Base-by-base conservation (phyloP, 2,888 invertebrate genomes). In the Caenorhabditis uteleia region DNA sequence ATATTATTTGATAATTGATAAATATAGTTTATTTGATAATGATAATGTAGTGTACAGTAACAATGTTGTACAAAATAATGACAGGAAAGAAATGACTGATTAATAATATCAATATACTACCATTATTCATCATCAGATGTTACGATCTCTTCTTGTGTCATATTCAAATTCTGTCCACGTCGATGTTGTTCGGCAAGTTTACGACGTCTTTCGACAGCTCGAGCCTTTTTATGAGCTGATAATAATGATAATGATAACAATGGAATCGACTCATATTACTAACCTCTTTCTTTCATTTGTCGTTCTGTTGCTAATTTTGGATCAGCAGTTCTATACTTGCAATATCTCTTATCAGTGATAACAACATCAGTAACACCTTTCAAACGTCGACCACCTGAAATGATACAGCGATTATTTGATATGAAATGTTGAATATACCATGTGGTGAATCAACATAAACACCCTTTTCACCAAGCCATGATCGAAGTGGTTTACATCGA, bases 381-480 rank as follows among this genome's bases (percentile, higher is more conserved):
- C 33, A 65, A 25, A 10, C 58, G 33, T 16, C 42, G 45, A 23
- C 58, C 49, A 27, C 65, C 65, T 12, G 39, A 47, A n/a, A n/a
- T n/a, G n/a, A n/a, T n/a, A n/a, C n/a, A n/a, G n/a, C n/a, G n/a
- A n/a, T n/a, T n/a, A n/a, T n/a, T n/a, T n/a, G n/a, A n/a, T n/a
- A n/a, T n/a, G n/a, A n/a, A n/a, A n/a, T n/a, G n/a, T n/a, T n/a
- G n/a, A n/a, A n/a, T n/a, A n/a, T n/a, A n/a, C n/a, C n/a, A n/a
- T n/a, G n/a, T 29, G 69, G 66, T 7, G 61, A 59, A 12, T 51
- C 26, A 2, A 25, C 55, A 26, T 70, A 70, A 7, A 57, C 39
- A 0, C 60, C 29, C 18, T 50, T 34, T 36, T 70, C 70, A 16
- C 66, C 66, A 34, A 70, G 54, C 66, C 66, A 70, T 4, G 39